A percentile compares a stretch with the other conserved stretches of the same genome.
phyloP scores from a whole-genome alignment of 2,888 invertebrate species.

The Trachelus stipa region DNA sequence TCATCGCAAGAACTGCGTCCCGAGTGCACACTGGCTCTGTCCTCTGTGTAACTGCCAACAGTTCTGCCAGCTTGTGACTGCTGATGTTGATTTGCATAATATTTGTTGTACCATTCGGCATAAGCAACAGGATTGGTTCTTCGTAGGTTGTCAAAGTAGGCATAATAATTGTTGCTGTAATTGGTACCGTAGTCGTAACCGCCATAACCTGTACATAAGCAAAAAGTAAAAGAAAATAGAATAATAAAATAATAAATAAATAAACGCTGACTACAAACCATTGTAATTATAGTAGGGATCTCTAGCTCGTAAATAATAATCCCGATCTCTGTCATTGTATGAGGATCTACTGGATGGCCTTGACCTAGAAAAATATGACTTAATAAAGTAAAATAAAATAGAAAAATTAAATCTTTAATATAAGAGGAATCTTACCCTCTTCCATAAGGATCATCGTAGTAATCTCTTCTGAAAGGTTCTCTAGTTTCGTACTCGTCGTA shows the following conservation, averaged over 20 bases:
- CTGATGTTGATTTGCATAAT: constrained; percentile 68
- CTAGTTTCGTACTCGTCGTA: constrained; percentile 59
- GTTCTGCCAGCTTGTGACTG: constrained; percentile 50
- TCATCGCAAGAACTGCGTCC: constrained; percentile 86
- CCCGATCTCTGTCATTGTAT: constrained; percentile 62
- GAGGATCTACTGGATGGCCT: constrained; percentile 64
- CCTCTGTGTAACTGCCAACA: constrained; percentile 69
- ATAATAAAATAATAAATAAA: too few species aligned
- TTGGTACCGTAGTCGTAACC: constrained; percentile 56
- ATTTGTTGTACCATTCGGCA: constrained; percentile 82
- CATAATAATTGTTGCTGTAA: constrained; percentile 69
- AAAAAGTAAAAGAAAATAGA: too few species aligned
- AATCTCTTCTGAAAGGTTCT: constrained; percentile 56
- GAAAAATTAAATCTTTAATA: background rate
- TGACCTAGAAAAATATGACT: constrained; percentile 45
- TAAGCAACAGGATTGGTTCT: constrained; percentile 83
- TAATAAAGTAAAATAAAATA: background rate
- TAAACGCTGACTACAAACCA: constrained; percentile 37
- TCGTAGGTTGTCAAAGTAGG: constrained; percentile 83
- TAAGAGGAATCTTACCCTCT: constrained; percentile 44
- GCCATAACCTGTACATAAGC: constrained; percentile 41
- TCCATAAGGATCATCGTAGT: constrained; percentile 60
- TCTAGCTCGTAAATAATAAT: constrained; percentile 55
- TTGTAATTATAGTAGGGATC: constrained; percentile 61
- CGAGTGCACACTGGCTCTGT: constrained; percentile 84